Base-by-base conservation (phyloP, 37 sponge, comb jelly and placozoan species). In the Beroe forskalii region DNA sequence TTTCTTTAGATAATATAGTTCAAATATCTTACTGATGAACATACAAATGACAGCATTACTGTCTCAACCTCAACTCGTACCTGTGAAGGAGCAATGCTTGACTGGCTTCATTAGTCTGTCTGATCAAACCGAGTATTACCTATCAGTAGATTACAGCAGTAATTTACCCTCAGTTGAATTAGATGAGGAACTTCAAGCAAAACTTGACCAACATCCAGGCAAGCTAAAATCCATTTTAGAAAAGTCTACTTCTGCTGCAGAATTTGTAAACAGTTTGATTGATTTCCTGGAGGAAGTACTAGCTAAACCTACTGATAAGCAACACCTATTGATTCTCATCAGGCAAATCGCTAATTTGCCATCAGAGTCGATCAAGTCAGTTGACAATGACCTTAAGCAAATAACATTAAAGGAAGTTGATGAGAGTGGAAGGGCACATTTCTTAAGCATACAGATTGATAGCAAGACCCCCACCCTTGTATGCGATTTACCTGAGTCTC, bases 11-110 rank as follows among this genome's bases (percentile, higher is more conserved):
- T n/a, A n/a, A n/a, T n/a, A n/a, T n/a, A n/a, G n/a, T n/a, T n/a
- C n/a, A n/a, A n/a, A n/a, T n/a, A n/a, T n/a, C n/a, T n/a, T n/a
- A n/a, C n/a, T n/a, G n/a, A n/a, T n/a, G n/a, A n/a, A n/a, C n/a
- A n/a, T n/a, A n/a, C n/a, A n/a, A n/a, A n/a, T n/a, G n/a, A n/a
- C 55, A 17, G 55, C 55, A 48, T 17, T 48, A 12, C 12, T 48
- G 12, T 48, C 55, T 48, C 86, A 80, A 48, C 86, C 86, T 22
- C 86, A 80, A 80, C 86, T 80, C 28, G 55, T 80, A 1, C 86
- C 86, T 37, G 30, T 80, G n/a, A 44, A 43, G 1, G 23, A 41
- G 0, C 40, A 3, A 3, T 80, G 38, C 48, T 38, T 80, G 14
- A 41, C 30, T 9, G 86, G 86, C 17, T 80, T 44, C 55, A 22